Base-by-base conservation (phyloP, 2,113 vertebrate genomes). In the Lutjanus erythropterus region DNA sequence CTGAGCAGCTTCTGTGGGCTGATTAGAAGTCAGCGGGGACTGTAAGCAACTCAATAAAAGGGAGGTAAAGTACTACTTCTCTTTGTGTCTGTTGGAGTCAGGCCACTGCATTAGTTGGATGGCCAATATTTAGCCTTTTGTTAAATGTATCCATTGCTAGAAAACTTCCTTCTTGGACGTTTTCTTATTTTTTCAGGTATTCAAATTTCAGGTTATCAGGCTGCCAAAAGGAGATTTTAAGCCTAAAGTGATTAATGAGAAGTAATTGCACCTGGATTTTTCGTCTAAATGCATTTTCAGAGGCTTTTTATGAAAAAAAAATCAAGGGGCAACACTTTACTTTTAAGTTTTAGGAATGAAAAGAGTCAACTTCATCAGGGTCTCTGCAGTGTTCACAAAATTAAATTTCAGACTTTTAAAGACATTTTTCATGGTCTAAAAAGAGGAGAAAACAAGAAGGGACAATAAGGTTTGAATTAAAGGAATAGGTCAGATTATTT, bases 1-100 rank as follows among this genome's bases (percentile, higher is more conserved):
- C 85, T 75, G 85, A 78, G 71, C 75, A 92, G 85, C 84, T 90
- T 80, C 87, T 81, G 85, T 78, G 83, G 89, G 86, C 84, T 91
- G 91, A 94, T 94, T 92, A 92, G 68, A 93, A 84, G 86, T 90
- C 90, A 89, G 86, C 75, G 49, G 80, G 85, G 85, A 86, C 75
- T 81, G 60, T 66, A 85, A 86, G 88, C 52, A 79, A 77, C 75
- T 86, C 83, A 82, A 78, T 91, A 86, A 91, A 91, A 89, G 53
- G 81, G 33, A 85, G 53, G 61, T 71, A 74, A 81, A 81, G 78
- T 69, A 66, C 21, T 64, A 60, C 68, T 56, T 78, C 29, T 74
- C 62, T 77, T 50, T 87, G 84, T 78, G 69, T 82, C 35, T 83
- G 73, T 79, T 86, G 80, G 81, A 83, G 71, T 49, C 0, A 2